Evolutionary conservation across 2,888 invertebrate genomes (phyloP).

Genomic region (Gari tellinella): DNA sequence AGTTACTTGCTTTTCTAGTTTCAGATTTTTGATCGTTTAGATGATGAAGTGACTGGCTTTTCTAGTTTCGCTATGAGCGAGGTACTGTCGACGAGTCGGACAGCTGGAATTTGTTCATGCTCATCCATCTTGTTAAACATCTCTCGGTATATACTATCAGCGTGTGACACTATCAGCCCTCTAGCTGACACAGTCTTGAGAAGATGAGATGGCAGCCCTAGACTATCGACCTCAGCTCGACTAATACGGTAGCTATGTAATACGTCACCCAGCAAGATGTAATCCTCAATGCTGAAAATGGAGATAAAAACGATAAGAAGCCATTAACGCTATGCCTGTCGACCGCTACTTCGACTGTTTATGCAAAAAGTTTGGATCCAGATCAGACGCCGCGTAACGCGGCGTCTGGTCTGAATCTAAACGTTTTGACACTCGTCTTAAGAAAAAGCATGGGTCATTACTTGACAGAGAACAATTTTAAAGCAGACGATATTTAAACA

Average conservation of each 20-base stretch:
- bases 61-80: slow-evolving; percentile 48
- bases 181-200: slow-evolving; percentile 35
- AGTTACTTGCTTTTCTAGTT: too few relatives aligned
- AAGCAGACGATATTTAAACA: too few relatives aligned
- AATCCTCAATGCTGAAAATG: slow-evolving; percentile 54
- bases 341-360: too few relatives aligned
- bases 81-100: slow-evolving; percentile 46
- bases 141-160: slow-evolving; percentile 45
- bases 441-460: not conserved
- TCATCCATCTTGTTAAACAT: slow-evolving; percentile 20
- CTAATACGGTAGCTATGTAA: slow-evolving; percentile 32
- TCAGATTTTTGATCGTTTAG: slow-evolving; percentile 18
- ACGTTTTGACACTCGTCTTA: not conserved
- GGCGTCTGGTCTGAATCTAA: too few relatives aligned
- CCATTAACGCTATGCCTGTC: too few relatives aligned
- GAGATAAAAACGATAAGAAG: too few relatives aligned
- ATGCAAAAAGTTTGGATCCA: too few relatives aligned
- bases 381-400: too few relatives aligned
- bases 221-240: slow-evolving; percentile 25
- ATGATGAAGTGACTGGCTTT: slow-evolving; percentile 19
- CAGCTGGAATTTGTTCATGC: slow-evolving; percentile 29
- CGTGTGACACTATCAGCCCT: slow-evolving; percentile 23
- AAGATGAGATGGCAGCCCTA: slow-evolving; percentile 35
- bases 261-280: slow-evolving; percentile 43
- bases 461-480: too few relatives aligned